Conservation (phyloP, 1,140 invertebrate genomes). For the fruit fly (Drosophila melanogaster) region DNA sequence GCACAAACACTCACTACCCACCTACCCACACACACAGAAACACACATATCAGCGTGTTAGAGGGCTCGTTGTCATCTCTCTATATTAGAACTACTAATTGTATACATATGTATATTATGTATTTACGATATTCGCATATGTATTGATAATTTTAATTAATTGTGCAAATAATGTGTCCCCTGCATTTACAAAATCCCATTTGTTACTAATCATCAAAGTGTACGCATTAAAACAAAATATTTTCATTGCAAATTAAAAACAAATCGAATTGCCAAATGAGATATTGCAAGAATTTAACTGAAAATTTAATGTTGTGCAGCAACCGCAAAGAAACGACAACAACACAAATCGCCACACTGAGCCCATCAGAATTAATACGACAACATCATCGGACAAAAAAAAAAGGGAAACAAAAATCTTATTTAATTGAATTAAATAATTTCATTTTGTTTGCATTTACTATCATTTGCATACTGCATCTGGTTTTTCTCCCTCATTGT, state of each 20-base stretch:
- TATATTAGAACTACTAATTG: constrained; percentile 34
- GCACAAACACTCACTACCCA: constrained; percentile 15
- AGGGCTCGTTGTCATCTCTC: constrained; percentile 35
- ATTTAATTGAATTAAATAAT: constrained; percentile 83
- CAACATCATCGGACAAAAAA: constrained; percentile 19
- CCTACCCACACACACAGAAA: background rate
- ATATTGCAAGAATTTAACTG: constrained; percentile 27
- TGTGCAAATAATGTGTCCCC: constrained; percentile 74
- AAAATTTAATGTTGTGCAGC: constrained; percentile 49
- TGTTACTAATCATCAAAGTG: constrained; percentile 72
- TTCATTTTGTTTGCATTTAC: constrained; percentile 74
- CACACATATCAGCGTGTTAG: constrained; percentile 56
- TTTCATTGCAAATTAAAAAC: constrained; percentile 46
- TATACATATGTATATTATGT: constrained; percentile 40
- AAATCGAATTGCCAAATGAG: constrained; percentile 11
- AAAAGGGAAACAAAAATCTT: constrained; percentile 65
- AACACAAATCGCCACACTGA: constrained; percentile 13
- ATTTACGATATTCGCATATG: constrained; percentile 49
- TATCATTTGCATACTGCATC: constrained; percentile 57
- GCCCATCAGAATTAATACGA: constrained; percentile 35
- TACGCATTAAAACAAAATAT: constrained; percentile 36
- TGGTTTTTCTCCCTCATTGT: constrained; percentile 27
- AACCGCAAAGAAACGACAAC: constrained; percentile 40
- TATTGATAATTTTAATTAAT: constrained; percentile 69
- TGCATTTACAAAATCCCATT: constrained; percentile 75